Base-by-base conservation (phyloP, 2,797 vertebrate genomes). In the Amphiprion clarkii region DNA sequence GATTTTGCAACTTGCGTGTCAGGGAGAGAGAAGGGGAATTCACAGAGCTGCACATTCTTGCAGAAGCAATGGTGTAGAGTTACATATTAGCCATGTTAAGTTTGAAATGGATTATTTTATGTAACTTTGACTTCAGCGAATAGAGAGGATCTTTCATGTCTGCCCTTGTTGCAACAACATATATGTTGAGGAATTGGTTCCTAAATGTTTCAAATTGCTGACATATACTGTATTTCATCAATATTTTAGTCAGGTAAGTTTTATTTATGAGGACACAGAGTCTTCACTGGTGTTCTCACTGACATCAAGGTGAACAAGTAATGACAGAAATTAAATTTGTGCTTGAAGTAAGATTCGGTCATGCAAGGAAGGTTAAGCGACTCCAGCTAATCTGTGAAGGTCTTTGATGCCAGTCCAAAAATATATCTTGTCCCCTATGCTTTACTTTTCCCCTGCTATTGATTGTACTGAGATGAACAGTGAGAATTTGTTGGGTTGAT, bases 391-490 rank as follows among this genome's bases (percentile, higher is more conserved):
- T 69, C 29, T 44, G 23, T 9, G 39, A 14, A 6, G 6, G 13
- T 39, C 31, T 61, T 31, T 78, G 19, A 23, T 23, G 17, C 48
- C 25, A 49, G 21, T 51, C 48, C 27, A 44, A 14, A 12, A n/a
- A 31, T 23, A 61, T 29, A 23, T 67, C 6, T 23, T 23, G n/a
- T 23, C n/a, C 21, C 48, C n/a, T 51, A 48, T 44, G 2, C 13
- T 51, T 63, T 70, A 21, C 8, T 42, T 67, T 72, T 39, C 33
- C 23, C 44, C 23, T 1, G 29, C 29, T 65, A 62, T 80, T 68
- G 46, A 56, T 71, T 75, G 39, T 49, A 61, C 68, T 63, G 8
- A 54, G 21, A 42, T 29, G 44, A 63, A 60, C 0, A 42, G 29
- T 31, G 58, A 63, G 10, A 60, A 23, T 27, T 42, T 48, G 14